phyloP scores from a whole-genome alignment of 1,140 invertebrate species.

The Aphelinus certus region DNA sequence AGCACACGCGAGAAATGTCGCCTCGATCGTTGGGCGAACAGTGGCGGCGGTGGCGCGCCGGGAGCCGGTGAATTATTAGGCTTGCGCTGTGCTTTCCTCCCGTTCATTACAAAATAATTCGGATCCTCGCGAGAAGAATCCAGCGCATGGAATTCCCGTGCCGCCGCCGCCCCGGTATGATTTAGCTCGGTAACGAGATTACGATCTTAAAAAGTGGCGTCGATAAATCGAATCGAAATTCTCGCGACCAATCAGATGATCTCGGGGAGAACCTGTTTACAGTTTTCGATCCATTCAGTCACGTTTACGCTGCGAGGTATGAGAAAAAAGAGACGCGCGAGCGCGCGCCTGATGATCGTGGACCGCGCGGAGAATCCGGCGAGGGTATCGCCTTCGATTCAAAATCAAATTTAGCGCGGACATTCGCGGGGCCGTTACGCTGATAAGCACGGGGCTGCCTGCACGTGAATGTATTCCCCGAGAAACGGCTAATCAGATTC shows the following conservation, averaged over 20 bases:
- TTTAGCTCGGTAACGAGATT: slow-evolving; percentile 38
- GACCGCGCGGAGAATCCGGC: not conserved
- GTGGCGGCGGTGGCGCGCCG: not conserved
- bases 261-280: slow-evolving; percentile 39
- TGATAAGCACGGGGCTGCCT: slow-evolving; percentile 20
- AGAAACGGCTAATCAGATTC: slow-evolving; percentile 27
- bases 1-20: slow-evolving; percentile 10
- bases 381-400: slow-evolving; percentile 21
- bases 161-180: slow-evolving; percentile 34
- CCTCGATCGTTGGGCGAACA: not conserved
- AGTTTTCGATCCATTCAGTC: slow-evolving; percentile 38
- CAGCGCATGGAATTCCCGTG: slow-evolving; percentile 38
- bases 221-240: slow-evolving; percentile 42
- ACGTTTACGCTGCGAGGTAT: slow-evolving; percentile 21
- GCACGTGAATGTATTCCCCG: slow-evolving; percentile 6
- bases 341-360: no score
- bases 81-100: not conserved
- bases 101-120: slow-evolving; percentile 37
- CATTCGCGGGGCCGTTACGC: slow-evolving; percentile 19
- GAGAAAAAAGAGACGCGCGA: not conserved
- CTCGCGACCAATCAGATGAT: slow-evolving; percentile 35
- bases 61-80: slow-evolving; percentile 34
- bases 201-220: slow-evolving; percentile 40
- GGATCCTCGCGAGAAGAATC: slow-evolving; percentile 38
- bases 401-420: slow-evolving; percentile 33